phyloP scores from a whole-genome alignment of 1,140 invertebrate genomes.

The Leguminivora glycinivorella region DNA sequence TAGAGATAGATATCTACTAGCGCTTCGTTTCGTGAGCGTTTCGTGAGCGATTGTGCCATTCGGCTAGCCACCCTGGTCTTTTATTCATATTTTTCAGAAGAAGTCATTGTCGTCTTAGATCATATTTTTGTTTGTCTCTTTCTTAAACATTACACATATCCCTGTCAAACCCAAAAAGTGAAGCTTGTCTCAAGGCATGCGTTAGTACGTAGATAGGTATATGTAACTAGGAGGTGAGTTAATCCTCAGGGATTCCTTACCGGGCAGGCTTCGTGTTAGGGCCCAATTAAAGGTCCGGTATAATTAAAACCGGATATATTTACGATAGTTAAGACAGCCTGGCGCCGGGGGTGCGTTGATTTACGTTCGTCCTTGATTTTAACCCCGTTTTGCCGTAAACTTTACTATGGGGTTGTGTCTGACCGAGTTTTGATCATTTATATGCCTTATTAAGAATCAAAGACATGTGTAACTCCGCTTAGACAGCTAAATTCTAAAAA shows the following conservation, averaged over 20 bases:
- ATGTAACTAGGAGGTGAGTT: neutral
- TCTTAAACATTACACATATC: no score
- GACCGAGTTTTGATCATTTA: slow-evolving; percentile 46
- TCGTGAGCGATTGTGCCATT: no score
- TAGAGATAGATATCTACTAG: no score
- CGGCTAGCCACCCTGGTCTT: no score
- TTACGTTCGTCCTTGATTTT: slow-evolving; percentile 62
- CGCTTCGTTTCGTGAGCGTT: no score
- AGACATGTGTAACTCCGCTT: no score
- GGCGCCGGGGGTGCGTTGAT: slow-evolving; percentile 54
- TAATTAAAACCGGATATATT: slow-evolving; percentile 73
- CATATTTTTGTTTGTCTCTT: no score
- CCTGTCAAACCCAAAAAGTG: no score
- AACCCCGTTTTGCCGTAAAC: slow-evolving; percentile 48
- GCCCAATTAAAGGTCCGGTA: slow-evolving; percentile 56
- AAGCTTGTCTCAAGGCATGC: neutral
- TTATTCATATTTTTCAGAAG: no score
- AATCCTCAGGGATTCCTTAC: neutral
- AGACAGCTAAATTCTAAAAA: no score
- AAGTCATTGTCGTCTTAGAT: no score
- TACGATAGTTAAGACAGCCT: slow-evolving; percentile 61
- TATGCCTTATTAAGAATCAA: no score
- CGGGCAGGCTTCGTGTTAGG: slow-evolving; percentile 49
- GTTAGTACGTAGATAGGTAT: neutral
- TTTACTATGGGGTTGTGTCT: slow-evolving; percentile 45